A percentile compares a stretch with the other conserved stretches of the same genome.
These are phyloP conservation scores for Scolopax rusticola DNA, from an alignment of 2,797 vertebrate genomes.

Conservation along the genomic window DNA sequence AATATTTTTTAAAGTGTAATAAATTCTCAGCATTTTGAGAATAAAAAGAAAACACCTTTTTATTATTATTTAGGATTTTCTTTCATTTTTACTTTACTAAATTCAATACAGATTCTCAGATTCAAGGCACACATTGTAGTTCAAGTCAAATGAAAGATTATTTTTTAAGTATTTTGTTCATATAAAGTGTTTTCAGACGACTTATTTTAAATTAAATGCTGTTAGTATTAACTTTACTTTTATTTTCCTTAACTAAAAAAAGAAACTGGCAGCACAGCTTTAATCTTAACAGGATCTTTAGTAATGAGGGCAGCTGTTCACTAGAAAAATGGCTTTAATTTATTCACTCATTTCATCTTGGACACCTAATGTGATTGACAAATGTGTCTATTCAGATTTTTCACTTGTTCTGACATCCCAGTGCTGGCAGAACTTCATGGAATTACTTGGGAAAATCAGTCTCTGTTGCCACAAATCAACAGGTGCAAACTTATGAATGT, in stretches of 20 bases:
- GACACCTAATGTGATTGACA: constrained; percentile 55
- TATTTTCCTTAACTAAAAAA: neutral
- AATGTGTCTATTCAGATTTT: constrained; percentile 47
- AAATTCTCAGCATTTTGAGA: neutral
- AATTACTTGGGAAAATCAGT: constrained; percentile 49
- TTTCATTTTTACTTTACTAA: neutral
- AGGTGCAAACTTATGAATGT: constrained; percentile 52
- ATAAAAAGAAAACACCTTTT: neutral
- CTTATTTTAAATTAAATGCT: neutral
- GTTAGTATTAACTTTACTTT: neutral
- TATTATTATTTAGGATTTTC: neutral
- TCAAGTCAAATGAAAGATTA: neutral
- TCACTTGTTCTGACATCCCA: constrained; percentile 49
- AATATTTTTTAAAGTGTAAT: neutral
- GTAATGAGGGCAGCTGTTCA: constrained; percentile 32
- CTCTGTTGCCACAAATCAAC: constrained; percentile 51
- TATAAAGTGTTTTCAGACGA: neutral
- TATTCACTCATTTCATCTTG: constrained; percentile 55
- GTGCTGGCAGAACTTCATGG: constrained; percentile 33
- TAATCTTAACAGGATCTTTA: constrained; percentile 24
- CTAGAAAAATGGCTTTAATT: constrained; percentile 47
- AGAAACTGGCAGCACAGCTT: neutral
- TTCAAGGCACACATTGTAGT: neutral
- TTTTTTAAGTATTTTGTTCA: neutral
- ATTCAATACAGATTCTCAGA: neutral